A percentile compares a stretch with the other conserved stretches of the same genome.
phyloP scores from a whole-genome alignment of 1,140 invertebrate genomes.

The Drosophila aff. region DNA sequence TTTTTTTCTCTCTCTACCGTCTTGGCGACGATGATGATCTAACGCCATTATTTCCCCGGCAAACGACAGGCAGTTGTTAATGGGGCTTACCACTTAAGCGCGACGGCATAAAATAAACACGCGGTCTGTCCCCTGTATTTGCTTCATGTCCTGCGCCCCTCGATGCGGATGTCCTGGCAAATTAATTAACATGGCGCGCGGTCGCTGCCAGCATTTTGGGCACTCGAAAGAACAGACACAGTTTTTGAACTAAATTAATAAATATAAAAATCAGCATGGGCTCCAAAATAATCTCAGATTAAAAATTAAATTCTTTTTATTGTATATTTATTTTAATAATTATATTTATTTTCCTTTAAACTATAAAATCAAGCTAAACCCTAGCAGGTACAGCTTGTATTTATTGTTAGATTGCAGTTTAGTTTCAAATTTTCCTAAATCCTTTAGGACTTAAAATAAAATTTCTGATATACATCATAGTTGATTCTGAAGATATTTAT shows the following conservation, averaged over 20 bases:
- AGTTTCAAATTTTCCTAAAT: not conserved
- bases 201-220: constrained; percentile 17
- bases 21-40: constrained; percentile 78
- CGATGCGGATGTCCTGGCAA: constrained; percentile 77
- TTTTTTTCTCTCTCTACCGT: not conserved
- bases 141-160: not conserved
- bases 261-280: not conserved
- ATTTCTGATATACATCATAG: too few relatives aligned
- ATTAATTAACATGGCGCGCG: constrained; percentile 79
- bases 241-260: not conserved
- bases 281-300: not conserved
- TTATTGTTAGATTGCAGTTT: not conserved
- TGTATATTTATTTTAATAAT: not conserved
- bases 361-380: not conserved
- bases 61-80: constrained; percentile 83
- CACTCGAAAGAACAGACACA: constrained; percentile 19
- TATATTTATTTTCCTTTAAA: not conserved
- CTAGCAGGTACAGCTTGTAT: not conserved
- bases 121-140: constrained; percentile 17
- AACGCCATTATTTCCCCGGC: constrained; percentile 79
- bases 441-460: not conserved
- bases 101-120: constrained; percentile 82
- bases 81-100: constrained; percentile 83
- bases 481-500: too few relatives aligned
- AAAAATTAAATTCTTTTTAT: not conserved